These are phyloP conservation scores for Cyaniris semiargus DNA, from an alignment of 2,888 invertebrate genomes.

Conservation along the genomic window DNA sequence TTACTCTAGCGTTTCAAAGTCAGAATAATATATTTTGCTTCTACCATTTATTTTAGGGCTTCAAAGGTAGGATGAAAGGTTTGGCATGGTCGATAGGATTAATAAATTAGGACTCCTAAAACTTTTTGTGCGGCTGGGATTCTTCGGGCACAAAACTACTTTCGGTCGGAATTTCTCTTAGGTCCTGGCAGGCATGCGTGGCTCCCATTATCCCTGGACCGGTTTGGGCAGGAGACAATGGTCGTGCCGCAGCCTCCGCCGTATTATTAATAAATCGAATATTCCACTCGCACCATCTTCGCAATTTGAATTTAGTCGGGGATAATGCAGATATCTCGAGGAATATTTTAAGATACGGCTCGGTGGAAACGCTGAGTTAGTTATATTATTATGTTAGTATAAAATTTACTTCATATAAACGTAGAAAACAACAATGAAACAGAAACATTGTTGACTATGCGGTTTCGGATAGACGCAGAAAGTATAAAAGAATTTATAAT, in stretches of 20 bases:
- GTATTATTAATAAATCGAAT: conserved; percentile 62
- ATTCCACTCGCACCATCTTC: conserved; percentile 35
- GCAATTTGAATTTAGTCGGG: conserved; percentile 26
- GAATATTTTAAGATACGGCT: neutral
- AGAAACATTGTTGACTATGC: neutral
- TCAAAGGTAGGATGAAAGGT: too few relatives aligned
- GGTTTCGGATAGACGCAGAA: neutral
- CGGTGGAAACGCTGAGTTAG: neutral
- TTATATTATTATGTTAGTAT: neutral
- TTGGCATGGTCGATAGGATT: conserved; percentile 19
- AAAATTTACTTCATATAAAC: neutral
- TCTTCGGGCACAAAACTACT: conserved; percentile 48
- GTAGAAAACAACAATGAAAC: neutral
- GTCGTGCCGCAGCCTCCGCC: conserved; percentile 53
- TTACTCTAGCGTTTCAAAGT: too few relatives aligned
- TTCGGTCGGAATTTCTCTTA: conserved; percentile 55
- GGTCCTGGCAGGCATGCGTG: conserved; percentile 53
- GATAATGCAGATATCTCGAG: conserved; percentile 3
- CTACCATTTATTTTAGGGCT: too few relatives aligned
- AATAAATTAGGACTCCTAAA: conserved; percentile 47
- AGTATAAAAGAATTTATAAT: conserved; percentile 5
- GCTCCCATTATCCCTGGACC: conserved; percentile 68
- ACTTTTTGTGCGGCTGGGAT: conserved; percentile 44
- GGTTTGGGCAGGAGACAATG: conserved; percentile 75
- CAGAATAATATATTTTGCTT: too few relatives aligned